A percentile compares a stretch with the other conserved stretches of the same genome.
These are phyloP conservation scores for Calcarius ornatus DNA, from an alignment of 2,113 vertebrate species.

Conservation along the genomic window DNA sequence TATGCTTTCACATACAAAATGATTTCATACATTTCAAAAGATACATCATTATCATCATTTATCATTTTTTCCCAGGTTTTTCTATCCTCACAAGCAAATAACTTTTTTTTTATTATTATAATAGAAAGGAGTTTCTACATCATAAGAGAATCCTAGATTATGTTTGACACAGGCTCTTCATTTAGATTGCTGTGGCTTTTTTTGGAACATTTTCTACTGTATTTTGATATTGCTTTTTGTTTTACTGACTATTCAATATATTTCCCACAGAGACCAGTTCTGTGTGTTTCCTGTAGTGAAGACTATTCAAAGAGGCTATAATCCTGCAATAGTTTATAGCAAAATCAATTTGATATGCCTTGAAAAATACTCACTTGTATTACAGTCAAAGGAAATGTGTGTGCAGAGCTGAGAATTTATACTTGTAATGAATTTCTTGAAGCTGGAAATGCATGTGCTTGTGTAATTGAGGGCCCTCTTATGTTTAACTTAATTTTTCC, in stretches of 20 bases:
- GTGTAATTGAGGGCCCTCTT: background rate
- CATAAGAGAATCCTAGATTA: background rate
- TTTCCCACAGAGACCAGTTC: conserved; percentile 9
- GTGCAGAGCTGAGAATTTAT: conserved; percentile 21
- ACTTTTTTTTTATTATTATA: background rate
- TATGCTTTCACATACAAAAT: background rate
- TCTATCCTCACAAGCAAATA: background rate
- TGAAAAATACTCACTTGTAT: background rate
- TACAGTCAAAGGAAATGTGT: conserved; percentile 6
- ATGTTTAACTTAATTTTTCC: background rate
- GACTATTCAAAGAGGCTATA: conserved; percentile 35
- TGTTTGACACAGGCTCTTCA: background rate
- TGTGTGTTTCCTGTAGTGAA: conserved; percentile 21
- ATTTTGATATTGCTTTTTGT: background rate
- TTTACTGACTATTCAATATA: conserved; percentile 40
- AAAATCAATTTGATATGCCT: conserved; percentile 45
- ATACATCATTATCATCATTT: background rate
- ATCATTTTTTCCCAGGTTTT: background rate
- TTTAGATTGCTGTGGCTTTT: background rate
- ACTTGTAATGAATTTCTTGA: background rate
- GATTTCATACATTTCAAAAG: background rate
- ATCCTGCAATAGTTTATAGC: conserved; percentile 32
- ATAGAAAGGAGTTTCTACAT: background rate
- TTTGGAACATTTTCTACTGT: background rate
- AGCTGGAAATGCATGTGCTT: background rate